Percentiles rank a stretch among this genome's conserved stretches.
These are phyloP conservation scores for Clytia hemisphaerica DNA, from an alignment of 30 jellyfish, hydroid and myxozoan genomes.

Conservation along the genomic window DNA sequence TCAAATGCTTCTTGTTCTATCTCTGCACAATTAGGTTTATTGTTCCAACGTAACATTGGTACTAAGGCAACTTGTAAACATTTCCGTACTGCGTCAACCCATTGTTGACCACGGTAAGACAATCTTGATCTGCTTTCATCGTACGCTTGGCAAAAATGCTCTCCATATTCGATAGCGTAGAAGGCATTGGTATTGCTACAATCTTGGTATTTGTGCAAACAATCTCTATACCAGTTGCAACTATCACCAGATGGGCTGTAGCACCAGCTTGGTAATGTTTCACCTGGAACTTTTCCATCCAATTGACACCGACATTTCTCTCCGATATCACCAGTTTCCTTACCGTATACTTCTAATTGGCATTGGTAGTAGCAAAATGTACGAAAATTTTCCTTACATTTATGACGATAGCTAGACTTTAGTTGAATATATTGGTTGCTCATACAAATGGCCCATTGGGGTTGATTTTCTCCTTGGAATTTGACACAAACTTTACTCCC, in stretches of 20 bases:
- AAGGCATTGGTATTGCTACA: background rate
- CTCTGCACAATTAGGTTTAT: background rate
- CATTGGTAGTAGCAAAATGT: background rate
- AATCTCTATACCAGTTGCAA: constrained; percentile 14
- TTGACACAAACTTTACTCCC: no score
- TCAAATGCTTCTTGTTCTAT: constrained; percentile 13
- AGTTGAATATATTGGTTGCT: background rate
- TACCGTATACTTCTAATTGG: background rate
- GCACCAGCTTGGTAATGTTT: constrained; percentile 14
- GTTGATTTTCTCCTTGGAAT: no score
- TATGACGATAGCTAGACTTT: background rate
- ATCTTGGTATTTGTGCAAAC: constrained; percentile 4
- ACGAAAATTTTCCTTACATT: background rate
- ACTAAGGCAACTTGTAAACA: constrained; percentile 24
- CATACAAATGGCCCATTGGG: constrained; percentile 9
- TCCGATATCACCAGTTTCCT: background rate
- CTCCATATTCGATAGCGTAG: constrained; percentile 18
- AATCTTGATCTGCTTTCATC: background rate
- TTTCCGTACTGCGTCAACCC: constrained; percentile 21
- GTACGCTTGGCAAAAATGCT: constrained; percentile 11
- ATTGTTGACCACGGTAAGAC: background rate
- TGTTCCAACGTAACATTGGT: constrained; percentile 9
- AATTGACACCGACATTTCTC: background rate
- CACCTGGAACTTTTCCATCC: background rate
- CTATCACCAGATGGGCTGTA: constrained; percentile 29